Evolutionary conservation across 1,140 invertebrate species (phyloP), one percentile per base, ranked within the genome.

Genomic region (Microplitis mediator): DNA sequence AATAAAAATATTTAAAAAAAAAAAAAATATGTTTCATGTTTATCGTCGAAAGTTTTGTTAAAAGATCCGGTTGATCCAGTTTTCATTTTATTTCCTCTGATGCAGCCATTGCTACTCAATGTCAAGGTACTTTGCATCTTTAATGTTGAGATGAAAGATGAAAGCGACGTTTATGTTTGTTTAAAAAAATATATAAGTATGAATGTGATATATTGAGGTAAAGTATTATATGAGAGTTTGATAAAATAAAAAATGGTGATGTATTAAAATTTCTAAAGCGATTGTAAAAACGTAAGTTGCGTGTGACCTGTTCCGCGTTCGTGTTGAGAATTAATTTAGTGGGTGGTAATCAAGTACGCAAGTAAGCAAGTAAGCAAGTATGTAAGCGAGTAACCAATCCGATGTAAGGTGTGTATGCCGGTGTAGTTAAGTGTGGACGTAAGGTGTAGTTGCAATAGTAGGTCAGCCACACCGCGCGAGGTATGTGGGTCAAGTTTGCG

Each of bases 41-140:
- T 35, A 70, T 39, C 54, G 34, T 61, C 36, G 67, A 69, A 69
- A 69, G 67, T 69, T 69, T 69, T 34, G 11, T 65, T 16, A 31
- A 69, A 60, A 54, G 31, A 79, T 75, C 77, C 73, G 75, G 79
- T 79, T 69, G 75, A 75, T 80, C 81, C 76, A 79, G 76, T 81
- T 81, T 77, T 77, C 71, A 68, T 54, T 69, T 35, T 69, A n/a
- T 60, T 54, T 68, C 56, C 31, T 61, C 61, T 11, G 16, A 14
- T 36, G 16, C 2, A n/a, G 58, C 32, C 6, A 68, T 56, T 56
- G 16, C 1, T 23, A 32, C 58, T 13, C 16, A 61, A 61, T 61
- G 14, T 32, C 58, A 61, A 31, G 58, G 14, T 13, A 31, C 11
- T 61, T 13, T 31, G 58, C 14, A 56, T 56, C 52, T 56, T 23